Evolutionary conservation across 2,888 invertebrate genomes (phyloP).

Genomic region (Acrocera orbiculus): DNA sequence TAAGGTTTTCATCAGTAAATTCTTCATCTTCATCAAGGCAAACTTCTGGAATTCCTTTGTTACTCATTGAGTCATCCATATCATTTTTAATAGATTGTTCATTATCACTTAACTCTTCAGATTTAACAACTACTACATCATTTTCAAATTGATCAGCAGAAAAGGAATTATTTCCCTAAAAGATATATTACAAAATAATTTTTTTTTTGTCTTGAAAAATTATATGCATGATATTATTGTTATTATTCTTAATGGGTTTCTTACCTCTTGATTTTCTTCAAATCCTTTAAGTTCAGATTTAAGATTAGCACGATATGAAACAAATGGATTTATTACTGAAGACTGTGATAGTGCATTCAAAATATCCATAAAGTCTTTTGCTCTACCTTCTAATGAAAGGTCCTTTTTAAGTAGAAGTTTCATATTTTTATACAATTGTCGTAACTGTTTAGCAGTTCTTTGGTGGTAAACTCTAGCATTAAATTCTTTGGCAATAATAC

Average conservation of each 20-base stretch:
- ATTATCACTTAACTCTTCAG: slow-evolving; percentile 29
- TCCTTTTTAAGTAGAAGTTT: slow-evolving; percentile 29
- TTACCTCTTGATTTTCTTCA: slow-evolving; percentile 26
- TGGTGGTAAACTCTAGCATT: slow-evolving; percentile 29
- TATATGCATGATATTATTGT: no score
- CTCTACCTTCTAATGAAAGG: slow-evolving; percentile 18
- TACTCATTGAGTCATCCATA: slow-evolving; percentile 25
- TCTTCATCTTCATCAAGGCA: slow-evolving; percentile 27
- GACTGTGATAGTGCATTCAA: slow-evolving; percentile 27
- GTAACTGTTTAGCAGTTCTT: slow-evolving; percentile 28
- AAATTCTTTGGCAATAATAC: slow-evolving; percentile 29
- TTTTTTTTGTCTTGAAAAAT: no score
- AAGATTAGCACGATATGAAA: slow-evolving; percentile 9
- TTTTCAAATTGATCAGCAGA: slow-evolving; percentile 20
- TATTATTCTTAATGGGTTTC: no score
- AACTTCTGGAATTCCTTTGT: slow-evolving; percentile 28
- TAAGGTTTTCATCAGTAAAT: not conserved
- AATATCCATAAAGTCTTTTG: slow-evolving; percentile 23
- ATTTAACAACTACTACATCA: slow-evolving; percentile 29
- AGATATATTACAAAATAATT: no score
- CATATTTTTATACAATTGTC: slow-evolving; percentile 31
- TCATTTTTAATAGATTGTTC: slow-evolving; percentile 20
- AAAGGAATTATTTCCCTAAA: slow-evolving; percentile 10
- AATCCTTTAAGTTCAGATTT: slow-evolving; percentile 8
- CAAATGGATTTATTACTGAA: slow-evolving; percentile 23